Conservation (phyloP, 1,140 invertebrate species). For the Drosophila serrata region DNA sequence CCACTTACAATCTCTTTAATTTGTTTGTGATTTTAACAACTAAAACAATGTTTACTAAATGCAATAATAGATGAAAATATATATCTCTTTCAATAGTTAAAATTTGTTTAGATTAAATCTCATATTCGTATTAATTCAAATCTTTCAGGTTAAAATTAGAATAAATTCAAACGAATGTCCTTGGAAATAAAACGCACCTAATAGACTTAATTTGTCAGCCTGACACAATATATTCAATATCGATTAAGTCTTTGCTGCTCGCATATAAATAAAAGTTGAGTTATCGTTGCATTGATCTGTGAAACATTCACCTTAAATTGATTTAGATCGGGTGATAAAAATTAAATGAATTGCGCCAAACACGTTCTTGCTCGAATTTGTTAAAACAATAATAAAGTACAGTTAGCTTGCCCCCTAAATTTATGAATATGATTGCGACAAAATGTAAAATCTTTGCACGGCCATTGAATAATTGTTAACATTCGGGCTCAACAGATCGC, state of each 20-base stretch:
- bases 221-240: slow-evolving; percentile 25
- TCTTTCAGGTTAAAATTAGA: slow-evolving; percentile 15
- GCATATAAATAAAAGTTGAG: slow-evolving; percentile 16
- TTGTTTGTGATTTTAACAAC: neutral
- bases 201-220: slow-evolving; percentile 22
- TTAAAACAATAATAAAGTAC: slow-evolving; percentile 31
- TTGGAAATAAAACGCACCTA: slow-evolving; percentile 10
- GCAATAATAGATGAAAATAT: neutral
- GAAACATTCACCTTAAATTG: slow-evolving; percentile 47
- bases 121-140: neutral
- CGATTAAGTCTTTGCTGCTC: slow-evolving; percentile 3
- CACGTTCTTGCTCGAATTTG: slow-evolving; percentile 20
- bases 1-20: slow-evolving; percentile 7
- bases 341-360: slow-evolving; percentile 16
- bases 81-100: neutral
- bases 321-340: slow-evolving; percentile 14
- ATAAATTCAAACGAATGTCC: slow-evolving; percentile 10
- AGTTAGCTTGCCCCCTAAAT: slow-evolving; percentile 31
- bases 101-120: slow-evolving; percentile 1
- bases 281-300: slow-evolving; percentile 29
- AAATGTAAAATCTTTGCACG: slow-evolving; percentile 35
- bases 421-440: slow-evolving; percentile 37
- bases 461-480: slow-evolving; percentile 31
- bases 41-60: neutral
- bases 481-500: slow-evolving; percentile 12